Evolutionary conservation across 2,888 invertebrate genomes (phyloP).

Genomic region (Quadriops clusia): DNA sequence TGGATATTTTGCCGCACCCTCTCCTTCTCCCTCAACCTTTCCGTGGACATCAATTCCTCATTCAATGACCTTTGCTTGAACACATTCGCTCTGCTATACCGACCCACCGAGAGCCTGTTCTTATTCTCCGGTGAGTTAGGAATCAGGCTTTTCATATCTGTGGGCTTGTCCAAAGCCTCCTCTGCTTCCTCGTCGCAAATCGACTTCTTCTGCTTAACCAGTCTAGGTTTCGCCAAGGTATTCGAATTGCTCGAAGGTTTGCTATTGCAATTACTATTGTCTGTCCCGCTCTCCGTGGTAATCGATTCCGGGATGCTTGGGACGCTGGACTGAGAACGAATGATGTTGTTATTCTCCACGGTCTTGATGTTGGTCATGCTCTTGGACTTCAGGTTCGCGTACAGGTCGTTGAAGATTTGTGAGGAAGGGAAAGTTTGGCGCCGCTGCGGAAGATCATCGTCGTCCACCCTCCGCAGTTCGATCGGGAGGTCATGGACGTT

Average conservation of each 20-base stretch:
- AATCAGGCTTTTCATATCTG: conserved; percentile 50
- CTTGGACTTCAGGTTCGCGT: conserved; percentile 60
- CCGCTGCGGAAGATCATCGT: conserved; percentile 39
- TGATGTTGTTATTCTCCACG: conserved; percentile 56
- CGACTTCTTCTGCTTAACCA: conserved; percentile 80
- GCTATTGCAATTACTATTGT: conserved; percentile 7
- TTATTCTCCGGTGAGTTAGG: conserved; percentile 10
- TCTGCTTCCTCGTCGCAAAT: conserved; percentile 64
- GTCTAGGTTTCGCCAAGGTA: conserved; percentile 45
- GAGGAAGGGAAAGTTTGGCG: conserved; percentile 42
- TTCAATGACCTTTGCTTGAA: conserved; percentile 79
- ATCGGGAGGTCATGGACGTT: conserved; percentile 72
- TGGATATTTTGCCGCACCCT: conserved; percentile 70
- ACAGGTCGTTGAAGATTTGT: conserved; percentile 33
- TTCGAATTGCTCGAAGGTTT: conserved; percentile 14
- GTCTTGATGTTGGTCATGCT: conserved; percentile 75
- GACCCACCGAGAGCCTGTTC: conserved; percentile 3
- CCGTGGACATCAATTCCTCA: conserved; percentile 82
- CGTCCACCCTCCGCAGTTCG: conserved; percentile 71
- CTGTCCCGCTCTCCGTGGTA: conserved; percentile 17
- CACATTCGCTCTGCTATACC: conserved; percentile 42
- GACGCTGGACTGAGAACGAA: conserved; percentile 64
- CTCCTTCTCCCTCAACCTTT: conserved; percentile 72
- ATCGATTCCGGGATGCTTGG: conserved; percentile 43
- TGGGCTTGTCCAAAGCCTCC: conserved; percentile 51